Evolutionary conservation across 2,888 invertebrate species (phyloP).

Genomic region (Dermolepida albohirtum): DNA sequence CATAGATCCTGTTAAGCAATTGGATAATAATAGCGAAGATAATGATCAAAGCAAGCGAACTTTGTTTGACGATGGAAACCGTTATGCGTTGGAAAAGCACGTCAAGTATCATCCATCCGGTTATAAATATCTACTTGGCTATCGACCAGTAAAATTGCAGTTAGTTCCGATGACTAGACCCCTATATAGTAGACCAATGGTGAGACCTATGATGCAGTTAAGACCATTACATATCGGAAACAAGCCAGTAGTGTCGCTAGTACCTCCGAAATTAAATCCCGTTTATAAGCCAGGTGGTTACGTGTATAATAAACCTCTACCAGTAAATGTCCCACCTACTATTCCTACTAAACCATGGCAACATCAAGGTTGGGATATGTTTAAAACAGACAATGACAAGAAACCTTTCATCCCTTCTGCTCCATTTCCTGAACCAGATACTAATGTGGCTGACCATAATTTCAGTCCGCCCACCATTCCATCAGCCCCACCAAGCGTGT

Average conservation of each 20-base stretch:
- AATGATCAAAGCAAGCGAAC: conserved; percentile 43
- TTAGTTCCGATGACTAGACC: conserved; percentile 42
- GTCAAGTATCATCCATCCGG: conserved; percentile 37
- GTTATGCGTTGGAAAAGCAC: conserved; percentile 42
- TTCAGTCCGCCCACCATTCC: conserved; percentile 14
- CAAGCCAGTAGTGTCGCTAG: conserved; percentile 39
- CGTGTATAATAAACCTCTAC: conserved; percentile 26
- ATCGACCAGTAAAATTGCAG: conserved; percentile 40
- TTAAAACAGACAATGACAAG: conserved; percentile 21
- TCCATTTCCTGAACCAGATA: conserved; percentile 37
- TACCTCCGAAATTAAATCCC: conserved; percentile 41
- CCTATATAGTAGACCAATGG: conserved; percentile 12
- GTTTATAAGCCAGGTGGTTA: conserved; percentile 35
- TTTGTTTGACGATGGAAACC: conserved; percentile 35
- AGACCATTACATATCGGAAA: conserved; percentile 22
- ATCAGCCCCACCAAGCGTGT: conserved; percentile 1
- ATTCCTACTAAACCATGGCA: conserved; percentile 39
- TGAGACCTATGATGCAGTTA: conserved; percentile 23
- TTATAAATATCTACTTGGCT: conserved; percentile 41
- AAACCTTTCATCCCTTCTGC: conserved; percentile 40
- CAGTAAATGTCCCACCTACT: conserved; percentile 41
- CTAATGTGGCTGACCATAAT: conserved; percentile 10
- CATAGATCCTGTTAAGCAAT: conserved; percentile 41
- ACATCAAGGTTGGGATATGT: conserved; percentile 40
- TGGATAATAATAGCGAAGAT: conserved; percentile 27